These are phyloP conservation scores for Meriones unguiculatus DNA, from an alignment of 2,113 vertebrate species.

Conservation along the genomic window DNA sequence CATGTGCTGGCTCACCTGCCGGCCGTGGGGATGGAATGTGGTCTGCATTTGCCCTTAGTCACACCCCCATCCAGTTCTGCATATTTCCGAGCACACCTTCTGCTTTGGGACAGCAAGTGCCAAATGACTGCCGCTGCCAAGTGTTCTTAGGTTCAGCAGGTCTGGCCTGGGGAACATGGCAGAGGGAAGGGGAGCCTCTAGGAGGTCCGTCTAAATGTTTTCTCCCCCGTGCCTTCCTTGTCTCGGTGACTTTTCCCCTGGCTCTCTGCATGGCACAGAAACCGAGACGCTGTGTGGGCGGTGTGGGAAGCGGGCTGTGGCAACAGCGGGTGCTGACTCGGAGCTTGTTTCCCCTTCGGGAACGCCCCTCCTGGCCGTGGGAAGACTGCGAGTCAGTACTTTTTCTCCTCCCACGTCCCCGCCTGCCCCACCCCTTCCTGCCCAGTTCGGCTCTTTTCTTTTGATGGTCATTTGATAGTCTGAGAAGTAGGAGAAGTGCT, in stretches of 20 bases:
- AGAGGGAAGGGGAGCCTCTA: slow-evolving; percentile 7
- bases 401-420: background rate
- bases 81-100: slow-evolving; percentile 40
- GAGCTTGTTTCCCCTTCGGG: slow-evolving; percentile 75
- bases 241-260: slow-evolving; percentile 60
- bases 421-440: background rate
- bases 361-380: slow-evolving; percentile 41
- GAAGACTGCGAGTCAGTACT: background rate
- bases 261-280: slow-evolving; percentile 79
- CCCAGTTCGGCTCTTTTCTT: background rate
- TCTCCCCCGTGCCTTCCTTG: background rate
- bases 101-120: slow-evolving; percentile 6
- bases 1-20: background rate
- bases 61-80: background rate
- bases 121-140: slow-evolving; percentile 63
- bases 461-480: background rate
- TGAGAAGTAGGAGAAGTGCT: background rate
- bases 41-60: slow-evolving; percentile 50
- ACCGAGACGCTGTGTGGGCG: slow-evolving; percentile 76
- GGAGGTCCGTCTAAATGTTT: background rate
- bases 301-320: slow-evolving; percentile 81
- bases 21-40: slow-evolving; percentile 29
- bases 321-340: slow-evolving; percentile 72
- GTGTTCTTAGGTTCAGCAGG: slow-evolving; percentile 78
- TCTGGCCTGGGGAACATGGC: background rate